Conservation (phyloP, 2,797 vertebrate genomes). For the Apogon hyalosoma region DNA sequence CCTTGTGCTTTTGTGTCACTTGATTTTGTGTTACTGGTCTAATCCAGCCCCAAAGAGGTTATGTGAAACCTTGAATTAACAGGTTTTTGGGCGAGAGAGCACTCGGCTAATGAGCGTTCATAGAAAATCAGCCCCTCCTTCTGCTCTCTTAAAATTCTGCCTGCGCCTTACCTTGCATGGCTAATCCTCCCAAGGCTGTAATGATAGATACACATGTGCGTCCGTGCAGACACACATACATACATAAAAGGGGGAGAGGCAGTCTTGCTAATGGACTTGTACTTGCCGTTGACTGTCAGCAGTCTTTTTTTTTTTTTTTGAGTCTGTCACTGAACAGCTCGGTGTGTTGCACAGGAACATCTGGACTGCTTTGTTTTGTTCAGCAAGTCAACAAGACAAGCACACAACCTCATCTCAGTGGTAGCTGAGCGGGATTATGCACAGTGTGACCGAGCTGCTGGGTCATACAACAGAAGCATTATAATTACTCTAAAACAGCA, state of each 20-base stretch:
- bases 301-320: constrained; percentile 39
- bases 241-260: constrained; percentile 53
- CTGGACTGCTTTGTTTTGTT: constrained; percentile 59
- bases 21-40: constrained; percentile 27
- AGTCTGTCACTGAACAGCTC: constrained; percentile 24
- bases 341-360: constrained; percentile 52
- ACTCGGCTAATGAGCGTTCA: constrained; percentile 64
- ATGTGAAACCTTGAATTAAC: constrained; percentile 47
- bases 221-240: constrained; percentile 28
- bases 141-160: constrained; percentile 62
- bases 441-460: constrained; percentile 22
- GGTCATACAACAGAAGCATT: constrained; percentile 16
- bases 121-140: constrained; percentile 56
- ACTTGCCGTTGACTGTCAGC: constrained; percentile 47
- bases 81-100: constrained; percentile 45
- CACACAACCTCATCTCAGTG: constrained; percentile 28
- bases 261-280: constrained; percentile 52
- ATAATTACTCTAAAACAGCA: constrained; percentile 12
- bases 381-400: constrained; percentile 52
- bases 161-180: constrained; percentile 67
- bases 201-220: constrained; percentile 54
- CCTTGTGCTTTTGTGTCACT: constrained; percentile 6
- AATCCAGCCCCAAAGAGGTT: constrained; percentile 48
- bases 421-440: constrained; percentile 30
- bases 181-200: constrained; percentile 72